Evolutionary conservation across 1,140 invertebrate genomes (phyloP).

Genomic region (Eurytemora carolleeae): DNA sequence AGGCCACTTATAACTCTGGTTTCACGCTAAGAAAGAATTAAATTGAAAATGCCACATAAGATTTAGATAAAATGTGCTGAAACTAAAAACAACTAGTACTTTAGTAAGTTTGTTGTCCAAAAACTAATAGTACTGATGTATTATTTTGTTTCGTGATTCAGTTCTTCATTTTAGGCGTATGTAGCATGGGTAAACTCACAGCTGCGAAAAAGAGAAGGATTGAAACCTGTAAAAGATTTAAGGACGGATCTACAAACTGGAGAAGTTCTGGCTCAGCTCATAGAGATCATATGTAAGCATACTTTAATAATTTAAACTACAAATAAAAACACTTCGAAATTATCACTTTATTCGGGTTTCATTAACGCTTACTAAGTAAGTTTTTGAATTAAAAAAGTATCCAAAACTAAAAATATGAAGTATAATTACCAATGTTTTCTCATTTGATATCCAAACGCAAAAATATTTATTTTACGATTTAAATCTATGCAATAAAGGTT

Average conservation of each 20-base stretch:
- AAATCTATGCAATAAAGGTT: too few relatives aligned
- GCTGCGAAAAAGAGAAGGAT: slow-evolving; percentile 25
- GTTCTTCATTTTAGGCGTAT: slow-evolving; percentile 26
- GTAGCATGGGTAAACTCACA: slow-evolving; percentile 31
- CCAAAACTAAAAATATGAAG: too few relatives aligned
- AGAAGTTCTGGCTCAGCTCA: slow-evolving; percentile 27
- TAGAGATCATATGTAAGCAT: slow-evolving; percentile 29
- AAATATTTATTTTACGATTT: too few relatives aligned
- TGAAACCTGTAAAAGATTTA: slow-evolving; percentile 26
- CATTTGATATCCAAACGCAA: too few relatives aligned
- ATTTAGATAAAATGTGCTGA: not conserved
- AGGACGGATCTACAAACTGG: slow-evolving; percentile 28
- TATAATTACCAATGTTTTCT: too few relatives aligned
- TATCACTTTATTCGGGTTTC: too few relatives aligned
- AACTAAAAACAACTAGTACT: not conserved
- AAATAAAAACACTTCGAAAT: too few relatives aligned
- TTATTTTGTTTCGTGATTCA: not conserved
- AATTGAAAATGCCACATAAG: slow-evolving; percentile 13
- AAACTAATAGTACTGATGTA: not conserved
- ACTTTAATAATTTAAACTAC: too few relatives aligned
- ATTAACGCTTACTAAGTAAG: too few relatives aligned
- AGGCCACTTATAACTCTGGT: too few relatives aligned
- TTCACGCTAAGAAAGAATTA: too few relatives aligned
- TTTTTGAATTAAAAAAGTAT: too few relatives aligned
- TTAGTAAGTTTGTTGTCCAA: not conserved